Conservation (phyloP, 2,797 vertebrate genomes). For the Silurus aristotelis region DNA sequence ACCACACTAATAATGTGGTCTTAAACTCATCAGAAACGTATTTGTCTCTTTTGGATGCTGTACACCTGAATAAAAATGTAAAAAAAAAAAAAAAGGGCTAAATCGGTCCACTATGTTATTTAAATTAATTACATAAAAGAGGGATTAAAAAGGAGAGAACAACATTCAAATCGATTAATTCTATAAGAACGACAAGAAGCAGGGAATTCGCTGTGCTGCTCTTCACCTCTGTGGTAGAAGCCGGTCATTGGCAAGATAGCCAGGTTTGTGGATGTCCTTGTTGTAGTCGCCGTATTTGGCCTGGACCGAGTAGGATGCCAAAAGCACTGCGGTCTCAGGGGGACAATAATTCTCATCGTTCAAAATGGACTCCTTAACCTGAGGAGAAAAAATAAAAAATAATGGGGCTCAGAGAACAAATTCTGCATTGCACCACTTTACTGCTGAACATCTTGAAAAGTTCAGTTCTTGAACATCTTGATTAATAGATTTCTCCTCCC, state of each 20-base stretch:
- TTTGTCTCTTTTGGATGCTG: not conserved
- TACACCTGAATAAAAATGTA: not conserved
- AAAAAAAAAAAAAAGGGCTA: not conserved
- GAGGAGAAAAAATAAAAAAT: not conserved
- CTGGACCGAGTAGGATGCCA: conserved; percentile 94
- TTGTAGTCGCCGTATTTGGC: conserved; percentile 93
- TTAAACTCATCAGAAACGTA: not conserved
- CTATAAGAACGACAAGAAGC: not conserved
- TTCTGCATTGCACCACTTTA: not conserved
- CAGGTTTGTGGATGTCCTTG: conserved; percentile 90
- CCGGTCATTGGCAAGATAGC: conserved; percentile 91
- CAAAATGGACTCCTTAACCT: conserved; percentile 95
- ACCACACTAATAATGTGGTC: not conserved
- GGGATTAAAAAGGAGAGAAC: not conserved
- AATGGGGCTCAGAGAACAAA: not conserved
- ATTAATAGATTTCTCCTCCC: no score
- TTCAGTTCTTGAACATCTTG: not conserved
- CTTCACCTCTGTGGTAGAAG: conserved; percentile 92
- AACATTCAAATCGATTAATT: not conserved
- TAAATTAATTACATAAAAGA: not conserved
- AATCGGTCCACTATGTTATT: not conserved
- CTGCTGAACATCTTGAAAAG: not conserved
- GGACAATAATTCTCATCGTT: conserved; percentile 98
- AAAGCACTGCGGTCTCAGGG: conserved; percentile 93
- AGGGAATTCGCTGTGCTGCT: not conserved